Conservation (phyloP, 2,888 invertebrate species). For the Microdon myrmicae region DNA sequence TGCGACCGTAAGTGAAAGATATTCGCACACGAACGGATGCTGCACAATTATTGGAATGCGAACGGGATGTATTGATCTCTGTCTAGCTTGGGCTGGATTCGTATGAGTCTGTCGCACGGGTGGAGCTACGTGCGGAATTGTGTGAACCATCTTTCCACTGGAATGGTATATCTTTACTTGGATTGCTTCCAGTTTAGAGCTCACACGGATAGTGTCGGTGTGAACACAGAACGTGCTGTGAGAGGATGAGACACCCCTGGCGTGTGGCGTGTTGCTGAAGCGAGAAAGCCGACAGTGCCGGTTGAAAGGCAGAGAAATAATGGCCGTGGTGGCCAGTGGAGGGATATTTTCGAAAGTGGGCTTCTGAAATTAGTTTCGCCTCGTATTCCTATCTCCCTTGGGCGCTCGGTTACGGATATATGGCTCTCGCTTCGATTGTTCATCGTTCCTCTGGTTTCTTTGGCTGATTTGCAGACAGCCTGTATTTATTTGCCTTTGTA, state of each 20-base stretch:
- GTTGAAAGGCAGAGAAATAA: slow-evolving; percentile 35
- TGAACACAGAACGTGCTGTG: slow-evolving; percentile 28
- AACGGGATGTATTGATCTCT: slow-evolving; percentile 24
- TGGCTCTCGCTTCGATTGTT: slow-evolving; percentile 37
- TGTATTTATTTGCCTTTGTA: slow-evolving; percentile 9
- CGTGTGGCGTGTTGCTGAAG: slow-evolving; percentile 4
- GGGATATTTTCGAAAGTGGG: slow-evolving; percentile 35
- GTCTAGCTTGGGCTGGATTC: neutral
- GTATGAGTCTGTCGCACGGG: slow-evolving; percentile 30
- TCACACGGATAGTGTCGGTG: slow-evolving; percentile 56
- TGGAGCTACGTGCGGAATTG: slow-evolving; percentile 32
- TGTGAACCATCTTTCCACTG: slow-evolving; percentile 37
- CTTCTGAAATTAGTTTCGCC: slow-evolving; percentile 36
- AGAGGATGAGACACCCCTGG: neutral
- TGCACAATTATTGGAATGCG: slow-evolving; percentile 16
- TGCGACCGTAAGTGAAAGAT: slow-evolving; percentile 17
- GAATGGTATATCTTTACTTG: slow-evolving; percentile 19
- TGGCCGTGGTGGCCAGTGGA: slow-evolving; percentile 28
- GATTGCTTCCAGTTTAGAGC: slow-evolving; percentile 24
- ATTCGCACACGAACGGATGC: slow-evolving; percentile 27
- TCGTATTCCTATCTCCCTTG: slow-evolving; percentile 29
- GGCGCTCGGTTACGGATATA: slow-evolving; percentile 13
- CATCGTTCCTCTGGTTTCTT: slow-evolving; percentile 29
- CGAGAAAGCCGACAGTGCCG: too few species aligned
- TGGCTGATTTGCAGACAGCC: slow-evolving; percentile 35